A percentile compares a stretch with the other conserved stretches of the same genome.
Conservation (phyloP, 2,113 vertebrate genomes). For the Speoplatyrhinus poulsoni region DNA sequence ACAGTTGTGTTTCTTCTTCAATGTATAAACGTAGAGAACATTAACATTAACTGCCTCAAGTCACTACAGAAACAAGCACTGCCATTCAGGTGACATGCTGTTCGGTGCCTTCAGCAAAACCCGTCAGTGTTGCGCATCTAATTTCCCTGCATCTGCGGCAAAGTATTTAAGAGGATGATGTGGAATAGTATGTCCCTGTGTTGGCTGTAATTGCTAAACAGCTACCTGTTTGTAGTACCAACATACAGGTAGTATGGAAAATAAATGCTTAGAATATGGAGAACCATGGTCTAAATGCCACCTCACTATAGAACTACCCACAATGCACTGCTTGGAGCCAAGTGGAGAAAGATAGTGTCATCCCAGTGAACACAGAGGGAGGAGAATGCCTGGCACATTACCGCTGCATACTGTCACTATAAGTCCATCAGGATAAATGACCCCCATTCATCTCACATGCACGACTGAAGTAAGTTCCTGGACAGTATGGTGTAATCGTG, state of each 20-base stretch:
- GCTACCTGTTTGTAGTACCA: too few relatives aligned
- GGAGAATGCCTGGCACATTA: slow-evolving; percentile 13
- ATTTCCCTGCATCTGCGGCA: too few relatives aligned
- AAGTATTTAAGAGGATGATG: too few relatives aligned
- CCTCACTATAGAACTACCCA: slow-evolving; percentile 13
- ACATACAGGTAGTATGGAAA: background rate
- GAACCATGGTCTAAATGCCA: background rate
- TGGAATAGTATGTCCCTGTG: too few relatives aligned
- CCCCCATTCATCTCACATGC: slow-evolving; percentile 37
- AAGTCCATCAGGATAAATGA: slow-evolving; percentile 47
- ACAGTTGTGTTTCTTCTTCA: too few relatives aligned
- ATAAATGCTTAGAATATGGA: background rate
- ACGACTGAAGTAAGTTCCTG: slow-evolving; percentile 1
- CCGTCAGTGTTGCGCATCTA: too few relatives aligned
- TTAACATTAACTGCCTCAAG: too few relatives aligned
- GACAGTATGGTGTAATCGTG: slow-evolving; percentile 33
- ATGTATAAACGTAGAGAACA: too few relatives aligned
- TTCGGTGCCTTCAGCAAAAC: too few relatives aligned
- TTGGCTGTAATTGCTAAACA: too few relatives aligned
- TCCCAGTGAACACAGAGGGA: slow-evolving; percentile 1
- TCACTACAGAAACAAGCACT: too few relatives aligned
- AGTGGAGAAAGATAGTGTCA: slow-evolving; percentile 10
- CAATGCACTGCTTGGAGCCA: slow-evolving; percentile 4
- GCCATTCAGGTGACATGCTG: too few relatives aligned
- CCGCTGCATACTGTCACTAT: slow-evolving; percentile 16